Evolutionary conservation across 2,113 vertebrate genomes (phyloP), one percentile per base, ranked within the genome.

Genomic region (Thryonomys swinderianus): DNA sequence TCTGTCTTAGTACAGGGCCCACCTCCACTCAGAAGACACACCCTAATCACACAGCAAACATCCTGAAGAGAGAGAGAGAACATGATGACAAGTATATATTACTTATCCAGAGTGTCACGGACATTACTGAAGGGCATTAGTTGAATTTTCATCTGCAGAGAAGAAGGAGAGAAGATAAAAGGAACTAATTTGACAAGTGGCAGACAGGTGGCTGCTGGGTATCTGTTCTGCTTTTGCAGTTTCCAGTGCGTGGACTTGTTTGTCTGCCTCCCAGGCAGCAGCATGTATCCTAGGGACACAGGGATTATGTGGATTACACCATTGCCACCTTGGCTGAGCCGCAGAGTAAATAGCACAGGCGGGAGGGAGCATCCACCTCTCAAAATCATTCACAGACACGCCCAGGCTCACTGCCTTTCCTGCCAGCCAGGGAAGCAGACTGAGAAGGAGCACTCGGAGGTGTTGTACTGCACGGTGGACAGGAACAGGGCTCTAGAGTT

Each of bases 371-470:
- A 51, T 2, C 57, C 45, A 37, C 48, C 71, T 48, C 9, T 16
- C 3, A 0, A 0, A 17, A 53, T 32, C 34, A 34, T 51, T 37
- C 55, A 53, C 7, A 27, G 66, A 64, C 55, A 55, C 82, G 45
- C 71, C 64, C 42, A n/a, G 94, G 20, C 62, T 86, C 34, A 32
- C 55, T 55, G 90, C 82, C 80, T 93, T 48, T 94, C 79, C 71
- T 53, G 59, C 45, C 62, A 55, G 79, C 51, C 17, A 7, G 57
- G 64, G 69, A 69, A 73, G 64, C 34, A 45, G 87, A 32, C 34
- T 7, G 48, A 27, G 14, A 30, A 42, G 32, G n/a, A 85, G 30
- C 20, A 69, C 20, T 57, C 17, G 10, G 53, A 2, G 32, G 2
- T 59, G 13, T 55, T 59, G 13, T 55, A 8, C 8, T 66, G 30